phyloP scores from a whole-genome alignment of 2,888 invertebrate species.

The Chalcis sispes region DNA sequence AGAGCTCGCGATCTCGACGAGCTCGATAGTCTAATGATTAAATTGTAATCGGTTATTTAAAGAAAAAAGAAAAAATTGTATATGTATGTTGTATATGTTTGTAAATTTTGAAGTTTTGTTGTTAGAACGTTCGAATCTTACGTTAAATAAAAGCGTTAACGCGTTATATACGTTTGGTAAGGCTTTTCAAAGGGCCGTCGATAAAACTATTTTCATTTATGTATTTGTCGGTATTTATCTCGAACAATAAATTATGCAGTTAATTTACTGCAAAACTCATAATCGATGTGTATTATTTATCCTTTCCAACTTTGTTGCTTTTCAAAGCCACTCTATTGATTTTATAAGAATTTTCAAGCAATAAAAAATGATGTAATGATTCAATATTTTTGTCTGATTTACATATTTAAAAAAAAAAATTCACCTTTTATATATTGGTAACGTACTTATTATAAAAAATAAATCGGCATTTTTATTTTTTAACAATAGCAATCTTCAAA shows the following conservation, averaged over 20 bases:
- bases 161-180: not conserved
- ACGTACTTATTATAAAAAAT: not conserved
- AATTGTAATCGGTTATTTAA: no score
- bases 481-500: not conserved
- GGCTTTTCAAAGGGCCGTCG: constrained; percentile 23
- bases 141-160: not conserved
- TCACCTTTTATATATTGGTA: not conserved
- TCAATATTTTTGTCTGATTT: no score
- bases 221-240: constrained; percentile 62
- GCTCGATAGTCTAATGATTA: no score
- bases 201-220: constrained; percentile 56
- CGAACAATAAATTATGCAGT: constrained; percentile 71
- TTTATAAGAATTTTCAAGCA: no score
- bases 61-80: not conserved
- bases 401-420: no score
- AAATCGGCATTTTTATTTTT: not conserved
- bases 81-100: constrained; percentile 25
- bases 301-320: not conserved
- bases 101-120: constrained; percentile 21
- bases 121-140: not conserved
- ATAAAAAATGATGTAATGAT: no score
- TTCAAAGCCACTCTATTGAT: no score
- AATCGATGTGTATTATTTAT: constrained; percentile 30
- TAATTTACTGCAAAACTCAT: constrained; percentile 62
- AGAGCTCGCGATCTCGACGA: not conserved